phyloP scores from a whole-genome alignment of 1,140 invertebrate genomes.

The Bilobella aurantiaca region DNA sequence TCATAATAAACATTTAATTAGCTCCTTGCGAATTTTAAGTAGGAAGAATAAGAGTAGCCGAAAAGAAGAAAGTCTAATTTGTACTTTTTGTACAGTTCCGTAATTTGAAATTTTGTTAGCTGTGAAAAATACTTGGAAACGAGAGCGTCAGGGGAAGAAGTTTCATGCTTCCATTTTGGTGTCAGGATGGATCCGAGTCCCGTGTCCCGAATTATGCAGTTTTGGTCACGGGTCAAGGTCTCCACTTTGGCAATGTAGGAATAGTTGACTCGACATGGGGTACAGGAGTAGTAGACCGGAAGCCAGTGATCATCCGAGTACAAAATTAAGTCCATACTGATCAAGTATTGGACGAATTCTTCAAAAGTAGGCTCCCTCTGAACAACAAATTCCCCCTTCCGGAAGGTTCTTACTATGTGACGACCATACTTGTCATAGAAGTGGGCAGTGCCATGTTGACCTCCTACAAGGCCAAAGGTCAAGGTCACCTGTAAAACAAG shows the following conservation, averaged over 20 bases:
- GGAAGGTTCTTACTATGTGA: slow-evolving; percentile 48
- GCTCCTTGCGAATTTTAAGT: background rate
- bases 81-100: slow-evolving; percentile 57
- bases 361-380: slow-evolving; percentile 53
- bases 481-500: background rate
- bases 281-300: slow-evolving; percentile 59
- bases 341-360: slow-evolving; percentile 52
- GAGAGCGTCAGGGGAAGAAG: background rate
- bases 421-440: slow-evolving; percentile 50
- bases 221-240: slow-evolving; percentile 53
- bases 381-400: slow-evolving; percentile 35
- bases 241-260: slow-evolving; percentile 54
- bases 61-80: slow-evolving; percentile 58
- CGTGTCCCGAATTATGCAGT: slow-evolving; percentile 52
- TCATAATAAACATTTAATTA: background rate
- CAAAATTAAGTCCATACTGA: slow-evolving; percentile 36
- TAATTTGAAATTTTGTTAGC: slow-evolving; percentile 48
- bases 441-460: slow-evolving; percentile 45
- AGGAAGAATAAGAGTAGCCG: slow-evolving; percentile 37
- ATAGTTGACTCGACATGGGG: slow-evolving; percentile 60
- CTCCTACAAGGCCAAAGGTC: slow-evolving; percentile 15
- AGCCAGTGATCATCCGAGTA: slow-evolving; percentile 58
- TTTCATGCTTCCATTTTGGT: slow-evolving; percentile 42
- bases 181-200: slow-evolving; percentile 47
- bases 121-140: slow-evolving; percentile 52